Base-by-base conservation (phyloP, 2,888 invertebrate genomes). In the Drosophila aldrichi region DNA sequence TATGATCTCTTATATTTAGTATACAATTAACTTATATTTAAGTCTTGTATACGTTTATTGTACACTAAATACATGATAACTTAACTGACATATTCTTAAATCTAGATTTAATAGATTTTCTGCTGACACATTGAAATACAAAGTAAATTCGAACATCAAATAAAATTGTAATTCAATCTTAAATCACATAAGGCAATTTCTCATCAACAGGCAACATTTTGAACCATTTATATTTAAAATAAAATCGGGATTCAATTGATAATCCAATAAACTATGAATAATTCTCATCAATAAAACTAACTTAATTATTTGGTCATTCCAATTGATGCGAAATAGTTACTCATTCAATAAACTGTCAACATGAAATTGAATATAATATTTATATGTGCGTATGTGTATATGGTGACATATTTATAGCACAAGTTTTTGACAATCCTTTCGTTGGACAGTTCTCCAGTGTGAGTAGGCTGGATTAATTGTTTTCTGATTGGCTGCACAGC, bases 381-480 rank as follows among this genome's bases (percentile, higher is more conserved):
- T 34, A 12, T 25, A n/a, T 0, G 25, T 25, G 7, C 6, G 6
- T 22, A 25, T 25, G 5, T 29, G 4, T 10, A 10, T 6, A 29
- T 48, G 3, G 2, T 2, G 14, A 10, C 16, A 25, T 4, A 54
- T 63, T 9, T 34, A 12, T 25, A n/a, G 0, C 38, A 25, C 10
- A 18, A 29, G 20, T 16, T 10, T 0, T 54, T 34, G 25, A 36
- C 34, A 66, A 20, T 16, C 16, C 32, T 40, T 46, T 34, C 12
- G 20, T 8, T 12, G 12, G 38, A 3, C 22, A 20, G 10, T 41
- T n/a, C n/a, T n/a, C 8, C 14, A 46, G 34, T 29, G 52, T 43
- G 25, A 63, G 22, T 46, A 38, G 14, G 32, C 22, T 43, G 38
- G 14, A 36, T 34, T 59, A 58, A 66, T 58, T 49, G 51, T 49